phyloP scores from a whole-genome alignment of 2,888 invertebrate genomes.

The Tenodera sinensis region DNA sequence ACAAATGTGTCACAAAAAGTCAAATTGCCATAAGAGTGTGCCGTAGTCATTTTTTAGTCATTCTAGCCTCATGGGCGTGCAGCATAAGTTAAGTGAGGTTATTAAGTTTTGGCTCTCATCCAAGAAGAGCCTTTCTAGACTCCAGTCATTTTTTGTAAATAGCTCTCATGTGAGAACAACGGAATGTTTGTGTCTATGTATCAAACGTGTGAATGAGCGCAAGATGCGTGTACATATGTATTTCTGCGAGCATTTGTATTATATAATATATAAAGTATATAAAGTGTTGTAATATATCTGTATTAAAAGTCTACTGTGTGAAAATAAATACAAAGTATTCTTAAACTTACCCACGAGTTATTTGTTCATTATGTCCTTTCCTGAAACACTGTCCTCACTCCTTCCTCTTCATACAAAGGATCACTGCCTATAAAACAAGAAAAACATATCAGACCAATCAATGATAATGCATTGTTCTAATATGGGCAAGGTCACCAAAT shows the following conservation, averaged over 20 bases:
- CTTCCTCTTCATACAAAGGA: too few species aligned
- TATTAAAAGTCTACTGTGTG: neutral
- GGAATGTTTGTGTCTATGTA: neutral
- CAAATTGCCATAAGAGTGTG: slow-evolving; percentile 25
- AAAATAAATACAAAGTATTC: neutral
- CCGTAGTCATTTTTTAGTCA: slow-evolving; percentile 23
- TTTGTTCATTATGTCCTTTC: too few species aligned
- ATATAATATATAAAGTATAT: neutral
- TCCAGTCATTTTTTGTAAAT: neutral
- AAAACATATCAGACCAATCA: too few species aligned
- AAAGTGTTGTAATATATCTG: slow-evolving; percentile 2
- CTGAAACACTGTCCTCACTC: too few species aligned
- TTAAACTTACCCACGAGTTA: neutral
- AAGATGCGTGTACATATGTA: neutral
- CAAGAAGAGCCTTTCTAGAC: neutral
- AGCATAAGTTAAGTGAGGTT: neutral
- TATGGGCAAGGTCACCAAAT: too few species aligned
- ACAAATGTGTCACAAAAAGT: neutral
- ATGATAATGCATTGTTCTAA: too few species aligned
- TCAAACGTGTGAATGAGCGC: neutral
- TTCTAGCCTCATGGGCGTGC: neutral
- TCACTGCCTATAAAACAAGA: too few species aligned
- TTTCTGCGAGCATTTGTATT: neutral
- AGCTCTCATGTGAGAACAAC: neutral
- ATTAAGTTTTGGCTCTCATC: neutral